These are phyloP conservation scores for Anoncus sp. DNA, from an alignment of 2,888 invertebrate genomes.

Conservation along the genomic window DNA sequence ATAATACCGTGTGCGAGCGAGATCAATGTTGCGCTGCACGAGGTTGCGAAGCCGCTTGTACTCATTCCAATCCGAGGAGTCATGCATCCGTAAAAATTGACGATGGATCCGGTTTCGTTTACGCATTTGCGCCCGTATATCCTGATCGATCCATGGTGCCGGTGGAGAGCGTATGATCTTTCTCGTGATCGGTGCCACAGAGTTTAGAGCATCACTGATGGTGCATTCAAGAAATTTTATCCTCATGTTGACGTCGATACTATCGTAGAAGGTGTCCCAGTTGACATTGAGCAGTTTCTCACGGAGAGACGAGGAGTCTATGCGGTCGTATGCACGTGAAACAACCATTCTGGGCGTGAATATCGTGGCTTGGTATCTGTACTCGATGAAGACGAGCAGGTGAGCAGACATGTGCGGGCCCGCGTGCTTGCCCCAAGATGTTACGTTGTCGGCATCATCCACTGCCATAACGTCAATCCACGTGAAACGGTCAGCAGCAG, in stretches of 20 bases:
- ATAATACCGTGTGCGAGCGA: not conserved
- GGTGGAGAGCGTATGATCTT: not conserved
- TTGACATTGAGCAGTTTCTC: not conserved
- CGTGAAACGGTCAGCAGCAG: not conserved
- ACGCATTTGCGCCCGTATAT: not conserved
- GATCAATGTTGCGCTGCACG: not conserved
- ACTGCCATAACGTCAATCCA: not conserved
- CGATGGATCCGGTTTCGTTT: not conserved
- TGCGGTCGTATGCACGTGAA: not conserved
- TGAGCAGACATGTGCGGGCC: not conserved
- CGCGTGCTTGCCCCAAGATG: not conserved
- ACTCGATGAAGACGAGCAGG: not conserved
- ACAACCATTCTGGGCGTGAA: not conserved
- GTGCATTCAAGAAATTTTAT: not conserved
- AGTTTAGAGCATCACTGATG: not conserved
- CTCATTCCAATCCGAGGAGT: not conserved
- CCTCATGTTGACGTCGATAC: not conserved
- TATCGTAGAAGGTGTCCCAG: not conserved
- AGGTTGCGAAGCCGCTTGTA: not conserved
- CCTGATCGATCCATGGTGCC: not conserved
- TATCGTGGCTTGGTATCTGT: not conserved
- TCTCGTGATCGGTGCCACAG: not conserved
- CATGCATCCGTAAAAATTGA: not conserved
- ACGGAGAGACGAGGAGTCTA: not conserved
- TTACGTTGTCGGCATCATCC: not conserved